phyloP scores from a whole-genome alignment of 2,113 vertebrate species.

The Pollachius pollachius region DNA sequence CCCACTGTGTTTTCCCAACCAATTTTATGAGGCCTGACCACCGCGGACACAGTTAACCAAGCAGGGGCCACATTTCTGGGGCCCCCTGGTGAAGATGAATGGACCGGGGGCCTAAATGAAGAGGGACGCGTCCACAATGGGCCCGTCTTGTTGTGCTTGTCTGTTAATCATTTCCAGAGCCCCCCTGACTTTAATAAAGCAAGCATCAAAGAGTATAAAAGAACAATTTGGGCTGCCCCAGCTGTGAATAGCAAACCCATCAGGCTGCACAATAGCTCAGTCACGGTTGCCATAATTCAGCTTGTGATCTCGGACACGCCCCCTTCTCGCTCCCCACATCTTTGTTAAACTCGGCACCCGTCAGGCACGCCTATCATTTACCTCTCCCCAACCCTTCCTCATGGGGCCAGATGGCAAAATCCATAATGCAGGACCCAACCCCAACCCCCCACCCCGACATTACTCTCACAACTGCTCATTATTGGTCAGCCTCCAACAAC shows the following conservation, averaged over 20 bases:
- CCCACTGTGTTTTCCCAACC: conserved; percentile 51
- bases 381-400: conserved; percentile 46
- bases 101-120: conserved; percentile 64
- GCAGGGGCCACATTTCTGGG: conserved; percentile 53
- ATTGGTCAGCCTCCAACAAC: conserved; percentile 70
- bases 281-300: conserved; percentile 81
- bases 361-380: conserved; percentile 71
- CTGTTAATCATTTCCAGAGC: conserved; percentile 75
- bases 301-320: conserved; percentile 87
- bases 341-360: conserved; percentile 83
- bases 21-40: conserved; percentile 53
- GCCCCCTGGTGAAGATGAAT: conserved; percentile 53
- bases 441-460: conserved; percentile 57
- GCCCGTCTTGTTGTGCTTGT: conserved; percentile 61
- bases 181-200: conserved; percentile 80
- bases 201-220: conserved; percentile 81
- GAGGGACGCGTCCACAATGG: conserved; percentile 64
- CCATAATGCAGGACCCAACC: conserved; percentile 85
- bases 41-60: conserved; percentile 63
- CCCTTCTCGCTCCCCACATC: conserved; percentile 81
- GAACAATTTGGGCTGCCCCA: conserved; percentile 81
- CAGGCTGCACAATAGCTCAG: conserved; percentile 79
- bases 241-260: conserved; percentile 79
- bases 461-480: conserved; percentile 77
- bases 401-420: conserved; percentile 94